Evolutionary conservation across 2,888 invertebrate species (phyloP).

Genomic region (Oeneis ivallda): DNA sequence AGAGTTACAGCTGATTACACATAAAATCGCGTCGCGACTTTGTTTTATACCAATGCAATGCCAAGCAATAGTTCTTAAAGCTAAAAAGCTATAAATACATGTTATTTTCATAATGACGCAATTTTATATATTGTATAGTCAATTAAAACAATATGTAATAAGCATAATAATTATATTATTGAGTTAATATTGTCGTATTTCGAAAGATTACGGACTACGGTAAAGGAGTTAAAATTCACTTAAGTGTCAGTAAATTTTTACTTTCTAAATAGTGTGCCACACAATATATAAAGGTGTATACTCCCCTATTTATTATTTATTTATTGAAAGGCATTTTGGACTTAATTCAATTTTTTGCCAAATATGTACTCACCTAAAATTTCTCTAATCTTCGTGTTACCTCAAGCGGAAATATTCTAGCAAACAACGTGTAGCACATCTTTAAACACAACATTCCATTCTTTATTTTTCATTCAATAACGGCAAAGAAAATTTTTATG

Average conservation of each 20-base stretch:
- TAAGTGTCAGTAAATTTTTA: neutral
- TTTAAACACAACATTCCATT: constrained; percentile 43
- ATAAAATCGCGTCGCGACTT: too few relatives aligned
- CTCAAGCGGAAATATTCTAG: constrained; percentile 19
- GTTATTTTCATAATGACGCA: too few relatives aligned
- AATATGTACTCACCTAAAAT: constrained; percentile 21
- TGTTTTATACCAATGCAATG: too few relatives aligned
- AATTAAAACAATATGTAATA: too few relatives aligned
- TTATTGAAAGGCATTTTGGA: constrained; percentile 15
- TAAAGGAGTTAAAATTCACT: neutral
- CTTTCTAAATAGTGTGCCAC: constrained; percentile 14
- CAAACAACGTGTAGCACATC: constrained; percentile 33
- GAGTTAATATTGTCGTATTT: too few relatives aligned
- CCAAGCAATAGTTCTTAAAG: too few relatives aligned
- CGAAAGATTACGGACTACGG: too few relatives aligned
- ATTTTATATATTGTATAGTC: too few relatives aligned
- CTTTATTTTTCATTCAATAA: constrained; percentile 63
- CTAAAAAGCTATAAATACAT: too few relatives aligned
- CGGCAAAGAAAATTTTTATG: constrained; percentile 59
- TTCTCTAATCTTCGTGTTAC: constrained; percentile 27
- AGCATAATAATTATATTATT: too few relatives aligned
- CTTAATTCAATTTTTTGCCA: constrained; percentile 14
- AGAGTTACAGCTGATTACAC: too few relatives aligned
- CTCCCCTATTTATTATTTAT: constrained; percentile 2
- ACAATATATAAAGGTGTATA: too few relatives aligned